Evolutionary conservation across 2,888 invertebrate species (phyloP).

Genomic region (Rhorus exstirpatorius): DNA sequence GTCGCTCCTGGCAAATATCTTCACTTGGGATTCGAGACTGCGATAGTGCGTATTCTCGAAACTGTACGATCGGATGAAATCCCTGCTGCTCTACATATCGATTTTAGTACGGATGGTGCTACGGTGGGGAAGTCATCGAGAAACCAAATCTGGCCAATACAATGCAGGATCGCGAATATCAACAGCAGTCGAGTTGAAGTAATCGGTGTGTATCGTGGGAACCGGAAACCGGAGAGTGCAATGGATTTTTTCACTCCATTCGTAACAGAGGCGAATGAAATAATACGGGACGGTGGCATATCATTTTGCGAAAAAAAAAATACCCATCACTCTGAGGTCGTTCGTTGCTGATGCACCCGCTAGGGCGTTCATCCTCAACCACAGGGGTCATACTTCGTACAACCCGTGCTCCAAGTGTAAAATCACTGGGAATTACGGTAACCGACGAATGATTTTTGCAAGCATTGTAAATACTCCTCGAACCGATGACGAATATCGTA

Average conservation of each 20-base stretch:
- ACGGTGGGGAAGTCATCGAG: constrained; percentile 37
- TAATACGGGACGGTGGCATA: constrained; percentile 61
- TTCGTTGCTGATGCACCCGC: constrained; percentile 73
- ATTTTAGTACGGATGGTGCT: constrained; percentile 64
- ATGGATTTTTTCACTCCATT: constrained; percentile 65
- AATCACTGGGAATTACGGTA: constrained; percentile 57
- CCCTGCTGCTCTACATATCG: constrained; percentile 52
- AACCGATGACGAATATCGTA: constrained; percentile 67
- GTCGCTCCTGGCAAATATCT: constrained; percentile 1
- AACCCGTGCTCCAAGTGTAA: constrained; percentile 71
- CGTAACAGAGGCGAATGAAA: constrained; percentile 53
- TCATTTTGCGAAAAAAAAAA: constrained; percentile 20
- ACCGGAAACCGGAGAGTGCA: constrained; percentile 63
- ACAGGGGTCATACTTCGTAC: constrained; percentile 66
- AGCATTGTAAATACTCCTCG: constrained; percentile 56
- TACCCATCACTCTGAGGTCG: constrained; percentile 52
- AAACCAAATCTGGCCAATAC: constrained; percentile 70
- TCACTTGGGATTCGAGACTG: not conserved
- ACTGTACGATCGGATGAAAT: not conserved
- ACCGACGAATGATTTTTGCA: constrained; percentile 60
- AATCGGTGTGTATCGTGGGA: constrained; percentile 71
- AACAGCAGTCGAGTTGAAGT: constrained; percentile 42
- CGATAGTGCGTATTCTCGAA: not conserved
- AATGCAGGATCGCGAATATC: constrained; percentile 52
- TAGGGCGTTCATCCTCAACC: constrained; percentile 63